These are phyloP conservation scores for Pantelozetes paolii DNA, from an alignment of 2,888 invertebrate species.

Conservation along the genomic window DNA sequence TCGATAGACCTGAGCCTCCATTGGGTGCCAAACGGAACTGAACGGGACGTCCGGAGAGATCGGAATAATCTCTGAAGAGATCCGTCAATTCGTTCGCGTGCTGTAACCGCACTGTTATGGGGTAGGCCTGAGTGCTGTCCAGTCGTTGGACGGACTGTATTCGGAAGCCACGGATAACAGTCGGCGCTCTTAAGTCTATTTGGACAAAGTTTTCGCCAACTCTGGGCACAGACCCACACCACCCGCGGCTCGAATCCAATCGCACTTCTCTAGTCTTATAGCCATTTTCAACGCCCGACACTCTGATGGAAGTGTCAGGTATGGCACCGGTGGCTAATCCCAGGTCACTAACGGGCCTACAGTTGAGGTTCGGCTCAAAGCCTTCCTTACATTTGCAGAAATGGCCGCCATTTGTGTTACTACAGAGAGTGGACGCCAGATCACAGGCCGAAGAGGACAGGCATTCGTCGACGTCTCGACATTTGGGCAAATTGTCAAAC, in stretches of 20 bases:
- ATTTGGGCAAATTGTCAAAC: constrained; percentile 77
- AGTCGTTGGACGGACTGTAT: constrained; percentile 72
- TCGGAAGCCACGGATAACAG: constrained; percentile 80
- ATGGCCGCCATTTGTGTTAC: constrained; percentile 76
- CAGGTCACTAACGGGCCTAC: constrained; percentile 81
- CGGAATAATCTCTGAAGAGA: constrained; percentile 81
- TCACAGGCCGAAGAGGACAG: constrained; percentile 76
- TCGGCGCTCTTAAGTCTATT: constrained; percentile 78
- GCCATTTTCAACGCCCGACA: constrained; percentile 74
- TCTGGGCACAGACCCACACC: constrained; percentile 82
- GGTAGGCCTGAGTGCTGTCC: constrained; percentile 74
- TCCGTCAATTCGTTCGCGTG: constrained; percentile 85
- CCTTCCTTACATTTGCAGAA: constrained; percentile 71
- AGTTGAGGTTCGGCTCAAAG: constrained; percentile 59
- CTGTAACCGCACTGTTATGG: constrained; percentile 80
- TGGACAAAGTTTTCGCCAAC: constrained; percentile 80
- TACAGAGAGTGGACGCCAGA: constrained; percentile 80
- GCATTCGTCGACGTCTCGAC: constrained; percentile 83
- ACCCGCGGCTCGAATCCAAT: constrained; percentile 70
- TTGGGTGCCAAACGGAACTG: constrained; percentile 72
- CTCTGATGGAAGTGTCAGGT: constrained; percentile 80
- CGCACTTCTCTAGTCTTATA: constrained; percentile 77
- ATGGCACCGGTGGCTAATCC: constrained; percentile 82
- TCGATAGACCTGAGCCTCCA: constrained; percentile 77
- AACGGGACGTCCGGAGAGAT: constrained; percentile 70